phyloP scores from a whole-genome alignment of 2,113 vertebrate species.

The Micronycteris hirsuta region DNA sequence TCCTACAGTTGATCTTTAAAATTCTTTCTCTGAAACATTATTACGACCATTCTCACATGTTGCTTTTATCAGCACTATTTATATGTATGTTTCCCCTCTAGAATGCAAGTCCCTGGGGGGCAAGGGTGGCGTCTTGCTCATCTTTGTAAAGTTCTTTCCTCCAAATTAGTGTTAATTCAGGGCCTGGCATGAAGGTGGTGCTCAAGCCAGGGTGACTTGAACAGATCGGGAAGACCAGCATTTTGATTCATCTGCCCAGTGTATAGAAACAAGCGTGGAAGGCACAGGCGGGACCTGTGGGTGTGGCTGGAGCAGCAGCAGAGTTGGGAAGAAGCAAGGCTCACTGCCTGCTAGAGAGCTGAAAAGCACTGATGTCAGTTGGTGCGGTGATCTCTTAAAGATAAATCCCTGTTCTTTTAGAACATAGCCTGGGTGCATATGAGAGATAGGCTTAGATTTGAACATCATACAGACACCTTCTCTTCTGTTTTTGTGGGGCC shows the following conservation, averaged over 20 bases:
- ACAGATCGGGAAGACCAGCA: background rate
- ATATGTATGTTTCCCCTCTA: background rate
- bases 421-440: background rate
- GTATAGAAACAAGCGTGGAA: background rate
- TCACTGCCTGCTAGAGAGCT: background rate
- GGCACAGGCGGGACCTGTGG: background rate
- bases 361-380: background rate
- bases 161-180: background rate
- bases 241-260: background rate
- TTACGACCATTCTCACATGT: background rate
- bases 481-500: background rate
- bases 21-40: background rate
- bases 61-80: background rate
- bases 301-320: background rate
- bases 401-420: background rate
- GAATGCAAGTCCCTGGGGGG: background rate
- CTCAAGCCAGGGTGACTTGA: background rate
- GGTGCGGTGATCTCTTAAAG: background rate
- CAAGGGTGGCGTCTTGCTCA: background rate
- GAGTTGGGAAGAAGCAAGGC: background rate
- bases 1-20: background rate
- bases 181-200: background rate
- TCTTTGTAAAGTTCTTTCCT: slow-evolving; percentile 4
- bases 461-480: background rate
- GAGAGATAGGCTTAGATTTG: background rate